Evolutionary conservation across 2,797 vertebrate species (phyloP), one percentile per base, ranked within the genome.

Genomic region (Poliocrania exsul): DNA sequence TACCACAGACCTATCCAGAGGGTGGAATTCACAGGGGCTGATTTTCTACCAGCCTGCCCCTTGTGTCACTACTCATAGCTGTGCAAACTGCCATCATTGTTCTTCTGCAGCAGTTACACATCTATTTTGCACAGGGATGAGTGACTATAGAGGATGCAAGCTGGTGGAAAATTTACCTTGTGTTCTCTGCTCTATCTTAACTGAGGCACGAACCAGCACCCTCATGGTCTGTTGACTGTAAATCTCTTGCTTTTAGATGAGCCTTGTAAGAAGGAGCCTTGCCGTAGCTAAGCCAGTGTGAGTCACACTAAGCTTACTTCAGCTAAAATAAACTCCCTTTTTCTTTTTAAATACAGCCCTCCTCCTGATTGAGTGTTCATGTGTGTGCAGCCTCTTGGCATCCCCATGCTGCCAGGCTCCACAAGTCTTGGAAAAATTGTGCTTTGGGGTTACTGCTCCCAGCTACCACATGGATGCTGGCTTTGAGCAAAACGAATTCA

Each of bases 181-280:
- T 97, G 89, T 93, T 91, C 80, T 93, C 54, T 79, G 46, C 70
- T 96, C 78, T 61, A 37, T 94, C 85, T 84, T 79, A 94, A 75
- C 80, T 0, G 24, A 91, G 87, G 77, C 70, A 91, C 6, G 2
- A 95, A 88, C 73, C 62, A 57, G 85, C 70, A 86, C 73, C 70
- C 93, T 94, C 87, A 84, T 77, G 91, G 85, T 96, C 91, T 95
- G 78, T 69, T 95, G 85, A 20, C 58, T 93, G 80, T 83, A 84
- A 92, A 95, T 96, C 89, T 94, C 75, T 58, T 91, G 75, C 77
- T 91, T 93, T 62, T 35, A 86, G 85, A 93, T 93, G 67, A 96
- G 80, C 66, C 35, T 60, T 72, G 26, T 95, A 61, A 92, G 82
- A 94, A 92, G 56, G 73, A 93, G 53, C 35, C 72, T 86, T 95